A percentile compares a stretch with the other conserved stretches of the same genome.
Conservation (phyloP, 1,140 invertebrate genomes). For the Frieseomelitta varia region DNA sequence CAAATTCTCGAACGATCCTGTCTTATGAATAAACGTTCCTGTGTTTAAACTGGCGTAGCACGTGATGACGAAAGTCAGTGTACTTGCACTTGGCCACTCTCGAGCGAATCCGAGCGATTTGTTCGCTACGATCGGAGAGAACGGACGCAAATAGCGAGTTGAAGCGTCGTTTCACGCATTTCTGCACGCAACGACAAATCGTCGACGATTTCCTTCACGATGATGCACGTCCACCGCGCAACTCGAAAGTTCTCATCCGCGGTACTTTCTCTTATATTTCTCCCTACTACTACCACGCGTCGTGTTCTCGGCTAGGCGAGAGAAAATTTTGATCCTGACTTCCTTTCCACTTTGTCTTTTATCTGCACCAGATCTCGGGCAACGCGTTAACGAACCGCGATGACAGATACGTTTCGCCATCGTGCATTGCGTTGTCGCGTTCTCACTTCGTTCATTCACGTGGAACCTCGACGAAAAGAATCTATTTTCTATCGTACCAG, state of each 20-base stretch:
- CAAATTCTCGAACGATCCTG: not conserved
- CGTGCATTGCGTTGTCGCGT: not conserved
- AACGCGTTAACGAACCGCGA: not conserved
- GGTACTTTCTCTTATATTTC: slow-evolving; percentile 62
- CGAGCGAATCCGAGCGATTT: not conserved
- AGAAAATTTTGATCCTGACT: not conserved
- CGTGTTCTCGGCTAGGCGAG: not conserved
- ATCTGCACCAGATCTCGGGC: not conserved
- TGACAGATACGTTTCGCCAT: not conserved
- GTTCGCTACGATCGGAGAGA: not conserved
- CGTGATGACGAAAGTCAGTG: no score
- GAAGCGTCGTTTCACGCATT: not conserved
- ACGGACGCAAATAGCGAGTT: no score
- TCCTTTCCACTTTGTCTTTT: not conserved
- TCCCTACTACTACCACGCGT: slow-evolving; percentile 39
- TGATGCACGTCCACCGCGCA: not conserved
- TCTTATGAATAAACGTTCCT: not conserved
- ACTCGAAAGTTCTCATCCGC: slow-evolving; percentile 42
- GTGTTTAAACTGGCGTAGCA: not conserved
- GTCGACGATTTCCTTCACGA: not conserved
- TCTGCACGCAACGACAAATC: not conserved
- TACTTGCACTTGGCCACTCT: not conserved
- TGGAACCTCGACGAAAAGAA: not conserved
- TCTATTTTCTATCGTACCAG: not conserved
- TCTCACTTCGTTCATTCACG: not conserved